phyloP scores from a whole-genome alignment of 2,113 vertebrate genomes.

The Taxidea taxus region DNA sequence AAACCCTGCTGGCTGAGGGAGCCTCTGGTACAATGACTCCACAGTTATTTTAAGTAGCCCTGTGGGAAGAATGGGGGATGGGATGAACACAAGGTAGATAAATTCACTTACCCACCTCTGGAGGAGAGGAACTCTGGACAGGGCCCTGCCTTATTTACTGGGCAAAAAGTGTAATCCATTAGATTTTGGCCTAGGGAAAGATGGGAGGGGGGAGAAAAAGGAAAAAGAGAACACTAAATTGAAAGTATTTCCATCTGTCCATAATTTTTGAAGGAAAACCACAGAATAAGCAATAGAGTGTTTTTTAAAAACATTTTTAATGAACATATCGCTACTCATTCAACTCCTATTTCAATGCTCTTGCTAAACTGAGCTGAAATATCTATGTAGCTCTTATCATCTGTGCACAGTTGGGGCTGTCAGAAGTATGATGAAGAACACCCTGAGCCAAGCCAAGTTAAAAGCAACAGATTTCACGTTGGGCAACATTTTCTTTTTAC shows the following conservation, averaged over 20 bases:
- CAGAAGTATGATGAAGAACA: constrained; percentile 50
- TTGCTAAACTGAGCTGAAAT: constrained; percentile 68
- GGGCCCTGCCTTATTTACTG: constrained; percentile 37
- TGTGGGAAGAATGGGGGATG: constrained; percentile 61
- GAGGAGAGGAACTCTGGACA: constrained; percentile 49
- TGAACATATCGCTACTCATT: constrained; percentile 45
- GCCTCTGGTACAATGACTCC: constrained; percentile 64
- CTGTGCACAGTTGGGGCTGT: constrained; percentile 63
- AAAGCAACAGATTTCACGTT: constrained; percentile 39
- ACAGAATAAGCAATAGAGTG: background rate
- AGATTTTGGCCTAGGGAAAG: constrained; percentile 52
- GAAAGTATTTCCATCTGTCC: constrained; percentile 40
- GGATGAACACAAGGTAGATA: constrained; percentile 62
- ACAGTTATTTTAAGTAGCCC: constrained; percentile 68
- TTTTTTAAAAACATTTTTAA: background rate
- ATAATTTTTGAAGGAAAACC: constrained; percentile 38
- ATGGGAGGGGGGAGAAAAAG: background rate
- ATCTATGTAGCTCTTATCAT: constrained; percentile 36
- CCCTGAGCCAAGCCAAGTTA: constrained; percentile 9
- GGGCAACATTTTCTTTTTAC: constrained; percentile 18
- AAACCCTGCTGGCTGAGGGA: constrained; percentile 56
- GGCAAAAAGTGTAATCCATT: constrained; percentile 49
- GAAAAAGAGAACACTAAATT: constrained; percentile 25
- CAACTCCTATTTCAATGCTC: constrained; percentile 38
- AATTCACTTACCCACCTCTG: constrained; percentile 60